Evolutionary conservation across 2,888 invertebrate species (phyloP).

Genomic region (Sphinx pinastri): DNA sequence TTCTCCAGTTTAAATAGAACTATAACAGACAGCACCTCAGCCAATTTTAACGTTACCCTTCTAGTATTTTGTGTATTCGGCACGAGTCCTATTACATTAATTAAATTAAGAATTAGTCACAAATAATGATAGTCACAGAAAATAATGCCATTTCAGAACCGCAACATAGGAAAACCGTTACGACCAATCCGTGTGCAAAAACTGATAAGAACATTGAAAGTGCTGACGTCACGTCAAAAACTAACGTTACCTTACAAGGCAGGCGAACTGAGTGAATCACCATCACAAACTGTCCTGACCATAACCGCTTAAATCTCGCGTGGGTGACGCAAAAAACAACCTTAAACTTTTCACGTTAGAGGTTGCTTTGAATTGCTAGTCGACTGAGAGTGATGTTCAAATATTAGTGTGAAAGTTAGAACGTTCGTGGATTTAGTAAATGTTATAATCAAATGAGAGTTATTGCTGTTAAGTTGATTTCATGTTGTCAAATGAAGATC

Average conservation of each 20-base stretch:
- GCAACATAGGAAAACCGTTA: background rate
- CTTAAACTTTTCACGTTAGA: constrained; percentile 23
- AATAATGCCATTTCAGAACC: background rate
- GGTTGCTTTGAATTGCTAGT: constrained; percentile 4
- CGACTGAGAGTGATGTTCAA: background rate
- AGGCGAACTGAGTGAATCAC: constrained; percentile 32
- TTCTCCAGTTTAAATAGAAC: too few species aligned
- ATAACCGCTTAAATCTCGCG: constrained; percentile 21
- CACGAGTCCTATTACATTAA: too few species aligned
- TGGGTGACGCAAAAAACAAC: constrained; percentile 25
- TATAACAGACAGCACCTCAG: too few species aligned
- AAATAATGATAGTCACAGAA: background rate
- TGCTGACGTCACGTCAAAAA: constrained; percentile 26
- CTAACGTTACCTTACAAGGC: constrained; percentile 30
- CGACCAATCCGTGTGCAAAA: constrained; percentile 17
- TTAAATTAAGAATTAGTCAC: too few species aligned
- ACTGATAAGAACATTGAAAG: constrained; percentile 31
- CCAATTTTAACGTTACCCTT: too few species aligned
- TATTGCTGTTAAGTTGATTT: background rate
- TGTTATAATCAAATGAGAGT: background rate
- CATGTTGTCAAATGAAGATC: background rate
- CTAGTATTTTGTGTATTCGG: too few species aligned
- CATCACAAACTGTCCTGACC: constrained; percentile 27
- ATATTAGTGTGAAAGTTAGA: constrained; percentile 21
- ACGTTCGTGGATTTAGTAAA: background rate